These are phyloP conservation scores for Paracentrotus lividus DNA, from an alignment of 53 echinoderm and acorn worm genomes.

Conservation along the genomic window DNA sequence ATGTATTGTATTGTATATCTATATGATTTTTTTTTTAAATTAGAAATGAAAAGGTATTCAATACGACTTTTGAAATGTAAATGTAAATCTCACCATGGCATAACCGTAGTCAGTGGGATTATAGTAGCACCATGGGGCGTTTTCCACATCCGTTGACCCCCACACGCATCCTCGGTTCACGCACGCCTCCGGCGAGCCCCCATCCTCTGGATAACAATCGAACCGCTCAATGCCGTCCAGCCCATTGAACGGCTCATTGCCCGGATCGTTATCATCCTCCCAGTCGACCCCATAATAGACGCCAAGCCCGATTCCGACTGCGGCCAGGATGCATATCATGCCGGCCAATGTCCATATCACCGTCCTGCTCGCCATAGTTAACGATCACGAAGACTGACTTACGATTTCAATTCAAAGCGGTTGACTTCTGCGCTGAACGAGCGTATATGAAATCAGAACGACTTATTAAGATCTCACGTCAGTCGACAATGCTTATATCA, in stretches of 20 bases:
- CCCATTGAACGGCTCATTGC: neutral
- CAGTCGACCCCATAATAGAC: constrained; percentile 54
- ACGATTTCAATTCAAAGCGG: neutral
- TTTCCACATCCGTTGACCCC: constrained; percentile 46
- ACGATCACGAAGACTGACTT: neutral
- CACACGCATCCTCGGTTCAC: constrained; percentile 81
- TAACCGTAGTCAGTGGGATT: constrained; percentile 21
- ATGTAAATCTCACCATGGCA: neutral
- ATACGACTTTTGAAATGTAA: neutral
- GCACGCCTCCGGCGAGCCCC: constrained; percentile 70
- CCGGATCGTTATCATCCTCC: neutral
- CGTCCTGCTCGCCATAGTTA: neutral
- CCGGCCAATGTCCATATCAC: neutral
- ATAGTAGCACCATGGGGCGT: constrained; percentile 55
- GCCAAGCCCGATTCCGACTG: constrained; percentile 32
- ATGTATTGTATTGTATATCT: too few species aligned
- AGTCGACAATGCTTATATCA: neutral
- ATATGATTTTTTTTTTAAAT: too few species aligned
- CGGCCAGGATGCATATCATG: constrained; percentile 23
- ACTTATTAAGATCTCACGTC: neutral
- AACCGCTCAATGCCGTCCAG: constrained; percentile 8
- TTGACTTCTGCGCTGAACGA: neutral
- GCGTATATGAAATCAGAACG: neutral
- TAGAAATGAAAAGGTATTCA: too few species aligned
- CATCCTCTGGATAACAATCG: constrained; percentile 79